Base-by-base conservation (phyloP, 2,888 invertebrate genomes). In the Drosophila prostipennis region DNA sequence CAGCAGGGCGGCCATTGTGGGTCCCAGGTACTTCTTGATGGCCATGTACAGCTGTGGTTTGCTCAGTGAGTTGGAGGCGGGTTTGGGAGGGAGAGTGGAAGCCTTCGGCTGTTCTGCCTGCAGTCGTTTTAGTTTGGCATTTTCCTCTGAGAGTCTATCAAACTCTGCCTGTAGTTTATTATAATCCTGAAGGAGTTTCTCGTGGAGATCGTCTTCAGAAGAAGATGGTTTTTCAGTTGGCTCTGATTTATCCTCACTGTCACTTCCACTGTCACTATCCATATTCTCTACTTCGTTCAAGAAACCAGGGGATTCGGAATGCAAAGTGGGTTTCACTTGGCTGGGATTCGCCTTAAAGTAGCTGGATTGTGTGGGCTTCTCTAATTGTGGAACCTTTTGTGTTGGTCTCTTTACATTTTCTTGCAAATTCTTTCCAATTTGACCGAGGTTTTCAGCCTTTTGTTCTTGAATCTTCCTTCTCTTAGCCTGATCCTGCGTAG, bases 41-140 rank as follows among this genome's bases (percentile, higher is more conserved):
- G 89, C 89, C 67, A 90, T 90, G 51, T 91, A 92, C 1, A 92
- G 69, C 65, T 92, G 91, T 0, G 86, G 61, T 55, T 92, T 92
- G 6, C 80, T 79, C 19, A 87, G 6, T 0, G 49, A 8, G n/a
- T 39, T 11, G 6, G 59, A 36, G 4, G 57, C 16, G 42, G 72
- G 11, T 14, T 55, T 69, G 34, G 34, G 2, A 29, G 1, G 43
- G 40, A 11, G 48, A 19, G 19, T 1, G 8, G 13, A 42, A 23
- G 23, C 49, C 3, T 26, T 19, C 19, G 59, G 49, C 11, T 29
- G 45, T 53, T 73, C 48, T 1, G 74, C 63, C 14, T 72, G 54
- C 2, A 43, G 29, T 16, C 48, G 53, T 36, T 68, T 73, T 0
- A 79, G 43, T 0, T 29, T n/a, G 1, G 1, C 48, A 36, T 80